These are phyloP conservation scores for Acronicta psi DNA, from an alignment of 2,888 invertebrate species.

Conservation along the genomic window DNA sequence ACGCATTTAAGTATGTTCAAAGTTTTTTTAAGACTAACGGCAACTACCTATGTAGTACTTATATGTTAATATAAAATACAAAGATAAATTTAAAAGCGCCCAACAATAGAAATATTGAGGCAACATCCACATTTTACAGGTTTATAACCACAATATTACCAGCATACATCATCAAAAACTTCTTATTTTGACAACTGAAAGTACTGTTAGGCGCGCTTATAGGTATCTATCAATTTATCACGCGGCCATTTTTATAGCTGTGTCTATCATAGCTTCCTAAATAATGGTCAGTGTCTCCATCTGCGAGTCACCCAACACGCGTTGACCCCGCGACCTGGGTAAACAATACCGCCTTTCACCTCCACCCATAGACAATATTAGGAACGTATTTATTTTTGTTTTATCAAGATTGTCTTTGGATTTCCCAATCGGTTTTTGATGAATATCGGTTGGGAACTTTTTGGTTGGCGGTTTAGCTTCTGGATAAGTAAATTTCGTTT, in stretches of 20 bases:
- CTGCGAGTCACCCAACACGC: slow-evolving; percentile 52
- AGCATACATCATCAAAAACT: slow-evolving; percentile 43
- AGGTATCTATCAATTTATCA: slow-evolving; percentile 58
- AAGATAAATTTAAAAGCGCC: slow-evolving; percentile 11
- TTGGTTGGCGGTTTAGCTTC: slow-evolving; percentile 4
- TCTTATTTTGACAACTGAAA: slow-evolving; percentile 40
- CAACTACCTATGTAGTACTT: too few species aligned
- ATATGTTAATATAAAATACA: too few species aligned
- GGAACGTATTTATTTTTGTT: slow-evolving; percentile 60
- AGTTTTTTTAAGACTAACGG: too few species aligned
- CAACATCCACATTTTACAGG: slow-evolving; percentile 30
- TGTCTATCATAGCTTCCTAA: slow-evolving; percentile 56
- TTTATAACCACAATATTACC: slow-evolving; percentile 31
- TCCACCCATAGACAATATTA: slow-evolving; percentile 57
- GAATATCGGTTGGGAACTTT: slow-evolving; percentile 24
- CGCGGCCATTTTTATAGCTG: slow-evolving; percentile 47
- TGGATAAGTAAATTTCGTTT: not conserved
- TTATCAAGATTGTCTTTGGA: slow-evolving; percentile 54
- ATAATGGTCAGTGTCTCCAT: slow-evolving; percentile 55
- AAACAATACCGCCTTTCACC: slow-evolving; percentile 65
- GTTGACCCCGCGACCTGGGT: slow-evolving; percentile 58
- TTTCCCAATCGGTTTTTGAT: slow-evolving; percentile 51
- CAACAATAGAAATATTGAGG: slow-evolving; percentile 37
- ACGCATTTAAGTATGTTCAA: too few species aligned
- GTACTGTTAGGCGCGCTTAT: slow-evolving; percentile 52